phyloP scores from a whole-genome alignment of 2,888 invertebrate genomes.

The Xylocampa areola region DNA sequence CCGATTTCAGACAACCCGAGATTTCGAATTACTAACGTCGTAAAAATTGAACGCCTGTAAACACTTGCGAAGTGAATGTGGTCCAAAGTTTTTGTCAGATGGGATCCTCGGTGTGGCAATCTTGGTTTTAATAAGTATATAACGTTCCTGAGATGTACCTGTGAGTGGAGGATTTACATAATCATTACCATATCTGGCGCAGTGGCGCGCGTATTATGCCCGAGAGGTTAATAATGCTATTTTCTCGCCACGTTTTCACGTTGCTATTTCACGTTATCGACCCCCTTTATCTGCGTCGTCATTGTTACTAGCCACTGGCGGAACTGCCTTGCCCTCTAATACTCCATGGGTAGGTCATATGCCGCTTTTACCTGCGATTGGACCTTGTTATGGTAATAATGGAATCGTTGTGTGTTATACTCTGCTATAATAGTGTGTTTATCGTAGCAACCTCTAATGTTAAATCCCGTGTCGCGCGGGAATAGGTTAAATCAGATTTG shows the following conservation, averaged over 20 bases:
- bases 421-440: conserved; percentile 42
- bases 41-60: conserved; percentile 84
- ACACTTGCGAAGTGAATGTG: conserved; percentile 74
- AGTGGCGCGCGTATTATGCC: conserved; percentile 89
- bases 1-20: conserved; percentile 86
- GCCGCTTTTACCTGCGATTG: conserved; percentile 41
- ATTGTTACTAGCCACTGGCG: conserved; percentile 87
- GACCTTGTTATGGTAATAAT: conserved; percentile 49
- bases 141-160: conserved; percentile 88
- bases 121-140: conserved; percentile 90
- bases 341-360: conserved; percentile 54
- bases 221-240: conserved; percentile 90
- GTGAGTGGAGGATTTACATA: conserved; percentile 89
- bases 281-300: conserved; percentile 87
- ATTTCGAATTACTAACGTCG: conserved; percentile 83
- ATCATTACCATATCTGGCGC: conserved; percentile 90
- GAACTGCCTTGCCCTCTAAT: conserved; percentile 75
- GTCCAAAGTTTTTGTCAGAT: conserved; percentile 81
- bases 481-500: conserved; percentile 57
- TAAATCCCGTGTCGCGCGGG: conserved; percentile 30
- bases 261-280: conserved; percentile 89
- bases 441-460: conserved; percentile 41
- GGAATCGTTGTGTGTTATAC: conserved; percentile 34
- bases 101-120: conserved; percentile 84
- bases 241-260: conserved; percentile 90